A percentile compares a stretch with the other conserved stretches of the same genome.
phyloP scores from a whole-genome alignment of 2,888 invertebrate genomes.

The Cantharis rufa region DNA sequence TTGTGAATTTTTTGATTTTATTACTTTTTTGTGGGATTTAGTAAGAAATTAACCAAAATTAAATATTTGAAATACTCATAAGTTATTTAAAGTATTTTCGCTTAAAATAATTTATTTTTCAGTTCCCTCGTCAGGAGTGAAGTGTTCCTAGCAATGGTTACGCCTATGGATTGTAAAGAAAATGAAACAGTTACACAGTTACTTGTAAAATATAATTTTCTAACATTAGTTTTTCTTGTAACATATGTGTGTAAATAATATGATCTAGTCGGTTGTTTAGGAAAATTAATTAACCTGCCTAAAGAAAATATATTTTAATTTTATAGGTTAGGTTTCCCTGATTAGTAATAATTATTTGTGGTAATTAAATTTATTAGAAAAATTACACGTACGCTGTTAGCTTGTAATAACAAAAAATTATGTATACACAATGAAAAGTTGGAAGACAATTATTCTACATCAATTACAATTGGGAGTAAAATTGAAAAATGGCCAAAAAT shows the following conservation, averaged over 20 bases:
- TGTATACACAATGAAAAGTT: background rate
- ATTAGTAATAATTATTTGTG: background rate
- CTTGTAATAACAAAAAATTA: background rate
- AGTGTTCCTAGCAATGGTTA: no score
- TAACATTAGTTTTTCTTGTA: background rate
- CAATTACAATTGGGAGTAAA: background rate
- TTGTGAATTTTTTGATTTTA: no score
- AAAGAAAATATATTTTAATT: background rate
- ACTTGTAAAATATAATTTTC: background rate
- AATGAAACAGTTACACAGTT: background rate
- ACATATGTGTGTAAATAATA: background rate
- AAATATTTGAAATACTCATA: no score
- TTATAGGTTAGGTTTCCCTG: background rate
- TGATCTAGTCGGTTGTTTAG: background rate
- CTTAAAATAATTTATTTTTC: no score
- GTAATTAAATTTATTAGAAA: background rate
- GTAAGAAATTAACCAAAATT: no score
- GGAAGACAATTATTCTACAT: background rate
- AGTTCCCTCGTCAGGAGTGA: no score
- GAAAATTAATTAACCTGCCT: background rate
- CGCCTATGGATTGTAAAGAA: no score
- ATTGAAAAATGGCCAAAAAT: conserved; percentile 47
- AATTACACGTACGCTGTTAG: background rate
- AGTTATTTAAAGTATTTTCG: no score
- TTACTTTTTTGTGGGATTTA: no score